Evolutionary conservation across 2,888 invertebrate genomes (phyloP).

Genomic region (Helicoverpa assulta): DNA sequence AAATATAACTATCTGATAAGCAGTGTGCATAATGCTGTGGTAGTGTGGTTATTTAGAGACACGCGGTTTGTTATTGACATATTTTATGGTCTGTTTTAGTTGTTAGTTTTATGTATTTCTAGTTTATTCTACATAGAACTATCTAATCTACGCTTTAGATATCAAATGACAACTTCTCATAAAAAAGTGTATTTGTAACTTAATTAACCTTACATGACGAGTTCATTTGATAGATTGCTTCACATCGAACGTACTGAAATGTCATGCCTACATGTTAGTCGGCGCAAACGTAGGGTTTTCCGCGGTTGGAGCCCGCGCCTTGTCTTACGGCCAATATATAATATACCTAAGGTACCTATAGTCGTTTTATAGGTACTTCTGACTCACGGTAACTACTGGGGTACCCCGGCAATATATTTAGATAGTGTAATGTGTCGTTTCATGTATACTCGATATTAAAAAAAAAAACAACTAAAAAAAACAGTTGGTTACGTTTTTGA

Average conservation of each 20-base stretch:
- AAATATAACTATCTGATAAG: slow-evolving; percentile 62
- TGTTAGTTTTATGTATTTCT: neutral
- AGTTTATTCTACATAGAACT: slow-evolving; percentile 10
- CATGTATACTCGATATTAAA: neutral
- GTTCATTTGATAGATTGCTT: slow-evolving; percentile 1
- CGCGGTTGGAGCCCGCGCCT: slow-evolving; percentile 10
- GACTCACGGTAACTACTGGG: slow-evolving; percentile 23
- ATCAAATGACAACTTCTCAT: neutral
- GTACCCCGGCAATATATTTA: slow-evolving; percentile 12
- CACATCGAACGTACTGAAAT: slow-evolving; percentile 1
- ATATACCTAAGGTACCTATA: too few relatives aligned
- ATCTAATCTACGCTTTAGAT: neutral
- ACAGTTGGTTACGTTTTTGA: too few relatives aligned
- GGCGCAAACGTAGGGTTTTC: slow-evolving; percentile 35
- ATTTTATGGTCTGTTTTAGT: slow-evolving; percentile 26
- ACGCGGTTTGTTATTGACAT: slow-evolving; percentile 2
- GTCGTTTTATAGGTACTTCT: neutral
- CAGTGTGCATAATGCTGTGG: slow-evolving; percentile 11
- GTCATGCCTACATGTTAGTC: slow-evolving; percentile 6
- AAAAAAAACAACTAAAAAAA: too few relatives aligned
- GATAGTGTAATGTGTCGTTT: slow-evolving; percentile 15
- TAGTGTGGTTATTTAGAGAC: slow-evolving; percentile 33
- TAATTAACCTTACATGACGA: neutral
- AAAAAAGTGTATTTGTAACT: neutral
- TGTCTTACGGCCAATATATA: slow-evolving; percentile 3